Evolutionary conservation across 1,140 invertebrate species (phyloP), one percentile per base, ranked within the genome.

Genomic region (Arion vulgaris): DNA sequence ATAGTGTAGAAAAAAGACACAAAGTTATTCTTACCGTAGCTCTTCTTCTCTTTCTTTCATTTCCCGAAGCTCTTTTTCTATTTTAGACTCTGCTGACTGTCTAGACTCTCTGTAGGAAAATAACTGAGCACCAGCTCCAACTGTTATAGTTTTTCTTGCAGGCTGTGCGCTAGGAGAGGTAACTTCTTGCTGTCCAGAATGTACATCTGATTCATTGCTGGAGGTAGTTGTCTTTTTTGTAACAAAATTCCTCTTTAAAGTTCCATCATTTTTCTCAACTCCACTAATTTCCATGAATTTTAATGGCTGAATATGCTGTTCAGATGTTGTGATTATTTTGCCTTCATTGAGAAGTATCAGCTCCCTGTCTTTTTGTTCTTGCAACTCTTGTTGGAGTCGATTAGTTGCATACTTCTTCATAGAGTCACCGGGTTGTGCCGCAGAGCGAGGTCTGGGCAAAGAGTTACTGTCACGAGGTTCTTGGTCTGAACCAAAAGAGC

Each of bases 31-130:
- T 88, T 83, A 90, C 90, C 86, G 89, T 53, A 91, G 79, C 85
- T 91, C 90, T 51, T 91, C 89, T 68, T 91, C 90, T 76, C 90
- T 82, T 77, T 91, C 89, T 82, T 88, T 87, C 90, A 91, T 91
- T 81, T 91, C 90, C 79, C 89, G 81, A 15, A 91, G 80, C 79
- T 91, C 90, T 53, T 88, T 85, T 82, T 91, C 90, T 82, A 91
- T 91, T 80, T 89, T 90, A 23, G 89, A 90, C 79, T 90, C 90
- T 4, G 90, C 90, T 73, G 89, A 88, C 53, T 90, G 87, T 51
- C 80, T 84, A n/a, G 87, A 85, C 81, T 91, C 90, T 28, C 84
- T 86, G 84, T 90, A 91, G 34, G 89, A 90, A 74, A 91, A 91
- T 23, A 86, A 82, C 41, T 87, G 85, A 15, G 86, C 85, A 19